phyloP scores from a whole-genome alignment of 2,888 invertebrate genomes.

The Philereme vetulata region DNA sequence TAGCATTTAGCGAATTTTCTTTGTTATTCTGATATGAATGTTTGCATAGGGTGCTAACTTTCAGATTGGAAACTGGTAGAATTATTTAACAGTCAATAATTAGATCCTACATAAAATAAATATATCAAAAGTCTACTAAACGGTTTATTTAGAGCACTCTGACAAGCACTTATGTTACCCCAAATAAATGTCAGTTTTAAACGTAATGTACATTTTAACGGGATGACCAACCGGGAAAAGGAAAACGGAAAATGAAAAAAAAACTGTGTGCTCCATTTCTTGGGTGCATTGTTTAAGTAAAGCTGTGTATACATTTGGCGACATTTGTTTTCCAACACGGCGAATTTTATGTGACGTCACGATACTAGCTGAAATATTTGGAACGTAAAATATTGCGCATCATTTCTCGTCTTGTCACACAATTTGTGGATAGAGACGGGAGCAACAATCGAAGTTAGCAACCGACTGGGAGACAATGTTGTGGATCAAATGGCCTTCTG shows the following conservation, averaged over 20 bases:
- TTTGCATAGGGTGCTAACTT: background rate
- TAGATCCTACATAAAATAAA: too few species aligned
- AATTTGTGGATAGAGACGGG: too few species aligned
- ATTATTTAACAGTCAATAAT: too few species aligned
- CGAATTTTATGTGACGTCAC: too few species aligned
- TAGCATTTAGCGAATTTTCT: background rate
- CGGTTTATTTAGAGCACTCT: conserved; percentile 16
- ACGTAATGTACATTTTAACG: conserved; percentile 24
- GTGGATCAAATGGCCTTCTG: too few species aligned
- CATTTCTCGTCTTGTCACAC: too few species aligned
- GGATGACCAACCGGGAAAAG: conserved; percentile 32
- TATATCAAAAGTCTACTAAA: conserved; percentile 17
- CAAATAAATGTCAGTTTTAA: conserved; percentile 30
- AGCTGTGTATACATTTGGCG: conserved; percentile 11
- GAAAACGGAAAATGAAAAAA: conserved; percentile 14
- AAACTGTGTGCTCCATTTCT: conserved; percentile 23
- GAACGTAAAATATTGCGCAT: too few species aligned
- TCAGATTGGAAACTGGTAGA: background rate
- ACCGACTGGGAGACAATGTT: too few species aligned
- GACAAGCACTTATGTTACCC: conserved; percentile 26
- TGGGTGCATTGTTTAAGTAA: conserved; percentile 22
- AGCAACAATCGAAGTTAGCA: too few species aligned
- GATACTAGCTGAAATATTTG: too few species aligned
- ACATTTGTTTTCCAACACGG: conserved; percentile 1
- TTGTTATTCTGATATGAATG: conserved; percentile 4